phyloP scores from a whole-genome alignment of 2,888 invertebrate species.

The Augochlorella aurata region DNA sequence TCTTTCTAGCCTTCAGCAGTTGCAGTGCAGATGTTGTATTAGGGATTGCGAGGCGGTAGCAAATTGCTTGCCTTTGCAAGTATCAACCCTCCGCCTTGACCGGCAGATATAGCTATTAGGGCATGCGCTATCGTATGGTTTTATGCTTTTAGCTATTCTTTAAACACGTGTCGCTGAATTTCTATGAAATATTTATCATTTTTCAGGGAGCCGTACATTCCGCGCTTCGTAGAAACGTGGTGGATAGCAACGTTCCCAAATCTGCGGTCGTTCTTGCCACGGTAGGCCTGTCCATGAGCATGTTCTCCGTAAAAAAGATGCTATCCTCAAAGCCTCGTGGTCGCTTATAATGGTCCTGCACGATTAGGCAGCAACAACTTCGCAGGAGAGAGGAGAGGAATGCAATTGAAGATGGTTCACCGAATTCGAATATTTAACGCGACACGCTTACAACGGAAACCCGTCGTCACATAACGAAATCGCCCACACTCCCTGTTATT shows the following conservation, averaged over 20 bases:
- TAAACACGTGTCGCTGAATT: background rate
- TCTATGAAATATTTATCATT: background rate
- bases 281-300: slow-evolving; percentile 76
- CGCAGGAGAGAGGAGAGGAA: background rate
- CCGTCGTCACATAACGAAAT: background rate
- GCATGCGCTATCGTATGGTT: no score
- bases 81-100: background rate
- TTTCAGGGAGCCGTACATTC: slow-evolving; percentile 38
- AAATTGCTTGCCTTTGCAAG: background rate
- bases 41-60: background rate
- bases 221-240: slow-evolving; percentile 64
- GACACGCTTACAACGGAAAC: background rate
- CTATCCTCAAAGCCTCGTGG: slow-evolving; percentile 68
- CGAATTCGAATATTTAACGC: background rate
- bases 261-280: slow-evolving; percentile 77
- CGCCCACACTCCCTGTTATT: no score
- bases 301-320: slow-evolving; percentile 79
- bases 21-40: background rate
- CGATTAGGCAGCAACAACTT: slow-evolving; percentile 13
- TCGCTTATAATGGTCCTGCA: slow-evolving; percentile 56
- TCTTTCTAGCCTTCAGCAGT: background rate
- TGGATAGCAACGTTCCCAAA: slow-evolving; percentile 70
- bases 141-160: background rate
- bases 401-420: slow-evolving; percentile 15
- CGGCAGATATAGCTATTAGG: no score